Evolutionary conservation across 2,113 vertebrate species (phyloP).

Genomic region (Campylomormyrus numenius): DNA sequence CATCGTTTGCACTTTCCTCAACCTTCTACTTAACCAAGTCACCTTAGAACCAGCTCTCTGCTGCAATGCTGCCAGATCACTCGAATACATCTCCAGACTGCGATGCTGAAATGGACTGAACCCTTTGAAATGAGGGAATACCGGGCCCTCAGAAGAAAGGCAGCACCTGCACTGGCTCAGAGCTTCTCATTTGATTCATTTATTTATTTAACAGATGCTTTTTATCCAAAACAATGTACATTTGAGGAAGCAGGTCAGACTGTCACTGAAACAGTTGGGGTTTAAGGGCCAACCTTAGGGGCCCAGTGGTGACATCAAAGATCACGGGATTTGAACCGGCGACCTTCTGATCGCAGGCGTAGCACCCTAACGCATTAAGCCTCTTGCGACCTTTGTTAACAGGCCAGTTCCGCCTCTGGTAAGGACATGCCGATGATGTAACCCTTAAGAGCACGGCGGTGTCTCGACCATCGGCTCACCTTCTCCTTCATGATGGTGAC

Average conservation of each 20-base stretch:
- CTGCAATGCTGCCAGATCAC: not conserved
- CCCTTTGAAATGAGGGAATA: not conserved
- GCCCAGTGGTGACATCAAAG: not conserved
- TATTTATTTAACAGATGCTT: not conserved
- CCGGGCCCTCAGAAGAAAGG: not conserved
- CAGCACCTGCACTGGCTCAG: not conserved
- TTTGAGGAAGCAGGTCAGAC: not conserved
- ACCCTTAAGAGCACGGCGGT: not conserved
- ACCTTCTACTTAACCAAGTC: not conserved
- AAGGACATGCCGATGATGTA: not conserved
- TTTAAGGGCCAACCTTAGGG: not conserved
- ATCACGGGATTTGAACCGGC: not conserved
- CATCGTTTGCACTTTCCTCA: not conserved
- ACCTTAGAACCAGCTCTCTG: not conserved
- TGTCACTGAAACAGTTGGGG: not conserved
- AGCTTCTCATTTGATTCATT: not conserved
- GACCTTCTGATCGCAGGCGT: not conserved
- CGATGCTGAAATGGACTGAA: not conserved
- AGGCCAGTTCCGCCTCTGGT: not conserved
- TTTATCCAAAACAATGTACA: not conserved
- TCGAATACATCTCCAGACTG: not conserved
- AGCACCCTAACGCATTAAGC: not conserved
- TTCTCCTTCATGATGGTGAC: constrained; percentile 87
- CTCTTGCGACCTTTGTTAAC: not conserved
- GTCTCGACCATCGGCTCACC: constrained; percentile 47